phyloP scores from a whole-genome alignment of 2,797 vertebrate species.

The Xenentodon cancila region DNA sequence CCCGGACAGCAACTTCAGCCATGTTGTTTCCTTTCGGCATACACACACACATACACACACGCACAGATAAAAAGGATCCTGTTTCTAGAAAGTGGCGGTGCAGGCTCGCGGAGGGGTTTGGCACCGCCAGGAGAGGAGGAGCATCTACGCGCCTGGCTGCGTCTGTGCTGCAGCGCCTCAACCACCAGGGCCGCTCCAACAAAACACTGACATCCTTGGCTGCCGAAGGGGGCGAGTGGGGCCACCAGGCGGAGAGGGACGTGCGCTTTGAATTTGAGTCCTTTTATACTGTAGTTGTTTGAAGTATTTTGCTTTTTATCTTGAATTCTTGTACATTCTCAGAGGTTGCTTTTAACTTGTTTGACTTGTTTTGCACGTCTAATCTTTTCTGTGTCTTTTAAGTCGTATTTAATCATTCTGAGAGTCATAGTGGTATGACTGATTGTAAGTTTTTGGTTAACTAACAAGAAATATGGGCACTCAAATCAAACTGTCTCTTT shows the following conservation, averaged over 20 bases:
- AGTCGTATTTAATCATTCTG: too few relatives aligned
- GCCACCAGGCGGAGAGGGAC: too few relatives aligned
- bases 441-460: neutral
- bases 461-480: too few relatives aligned
- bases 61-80: neutral
- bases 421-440: neutral
- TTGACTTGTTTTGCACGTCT: neutral
- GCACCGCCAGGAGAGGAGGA: conserved; percentile 51
- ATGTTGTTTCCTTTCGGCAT: conserved; percentile 63
- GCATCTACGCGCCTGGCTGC: conserved; percentile 34
- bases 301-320: neutral
- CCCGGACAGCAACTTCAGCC: conserved; percentile 52
- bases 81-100: conserved; percentile 8
- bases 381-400: too few relatives aligned
- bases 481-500: too few relatives aligned
- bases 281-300: too few relatives aligned
- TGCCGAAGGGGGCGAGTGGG: neutral
- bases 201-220: neutral
- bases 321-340: neutral
- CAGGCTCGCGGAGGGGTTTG: conserved; percentile 3
- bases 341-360: neutral
- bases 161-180: neutral
- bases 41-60: neutral
- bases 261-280: neutral
- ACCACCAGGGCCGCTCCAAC: conserved; percentile 54